Percentiles rank a stretch among this genome's conserved stretches.
phyloP scores from a whole-genome alignment of 2,888 invertebrate species.

The Drosophila affinis region DNA sequence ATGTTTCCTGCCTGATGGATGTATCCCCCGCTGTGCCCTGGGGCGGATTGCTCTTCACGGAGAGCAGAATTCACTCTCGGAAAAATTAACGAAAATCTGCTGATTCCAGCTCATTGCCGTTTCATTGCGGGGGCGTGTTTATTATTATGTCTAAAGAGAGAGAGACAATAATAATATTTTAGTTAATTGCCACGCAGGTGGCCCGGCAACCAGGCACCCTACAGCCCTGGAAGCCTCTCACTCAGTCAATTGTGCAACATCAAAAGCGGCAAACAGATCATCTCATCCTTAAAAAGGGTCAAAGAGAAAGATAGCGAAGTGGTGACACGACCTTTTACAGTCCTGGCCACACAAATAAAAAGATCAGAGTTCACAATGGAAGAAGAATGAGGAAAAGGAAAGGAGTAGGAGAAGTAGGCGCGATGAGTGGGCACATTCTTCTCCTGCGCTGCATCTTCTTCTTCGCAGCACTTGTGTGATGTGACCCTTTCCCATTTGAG shows the following conservation, averaged over 20 bases:
- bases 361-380: constrained; percentile 34
- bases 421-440: constrained; percentile 69
- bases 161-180: constrained; percentile 46
- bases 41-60: neutral
- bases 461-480: neutral
- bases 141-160: constrained; percentile 51
- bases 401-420: constrained; percentile 15
- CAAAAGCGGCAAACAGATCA: constrained; percentile 56
- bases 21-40: constrained; percentile 37
- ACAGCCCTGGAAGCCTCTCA: constrained; percentile 19
- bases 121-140: constrained; percentile 62
- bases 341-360: constrained; percentile 32
- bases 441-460: neutral
- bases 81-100: constrained; percentile 83
- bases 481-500: constrained; percentile 18
- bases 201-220: constrained; percentile 44
- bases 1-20: constrained; percentile 1
- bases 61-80: constrained; percentile 28
- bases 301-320: constrained; percentile 1
- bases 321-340: constrained; percentile 49
- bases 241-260: constrained; percentile 71
- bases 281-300: constrained; percentile 19
- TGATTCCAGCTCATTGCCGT: constrained; percentile 84
- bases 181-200: constrained; percentile 69
- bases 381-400: constrained; percentile 1